A percentile compares a stretch with the other conserved stretches of the same genome.
phyloP scores from a whole-genome alignment of 1,140 invertebrate genomes.

The Drosophila fuyamai region DNA sequence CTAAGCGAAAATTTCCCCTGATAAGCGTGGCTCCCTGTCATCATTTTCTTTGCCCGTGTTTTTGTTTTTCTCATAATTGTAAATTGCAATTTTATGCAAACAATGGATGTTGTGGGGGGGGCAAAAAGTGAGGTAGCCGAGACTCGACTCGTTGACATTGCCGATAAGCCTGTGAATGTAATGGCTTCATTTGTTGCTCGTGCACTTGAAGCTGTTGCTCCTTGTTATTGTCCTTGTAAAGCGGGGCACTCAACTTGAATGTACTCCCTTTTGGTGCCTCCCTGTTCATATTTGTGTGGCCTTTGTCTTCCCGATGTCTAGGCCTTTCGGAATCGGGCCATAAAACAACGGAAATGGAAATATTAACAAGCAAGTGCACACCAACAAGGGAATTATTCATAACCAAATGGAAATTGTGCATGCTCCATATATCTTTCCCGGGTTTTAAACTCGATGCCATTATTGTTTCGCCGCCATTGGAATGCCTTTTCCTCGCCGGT shows the following conservation, averaged over 20 bases:
- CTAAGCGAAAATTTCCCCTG: conserved; percentile 14
- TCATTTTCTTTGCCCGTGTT: conserved; percentile 13
- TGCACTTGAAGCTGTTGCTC: conserved; percentile 73
- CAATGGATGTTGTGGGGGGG: conserved; percentile 40
- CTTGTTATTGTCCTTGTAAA: conserved; percentile 64
- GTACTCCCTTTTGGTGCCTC: not conserved
- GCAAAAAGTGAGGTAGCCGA: conserved; percentile 8
- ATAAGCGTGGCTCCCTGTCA: conserved; percentile 29
- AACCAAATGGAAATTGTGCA: conserved; percentile 78
- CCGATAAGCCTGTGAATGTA: conserved; percentile 65
- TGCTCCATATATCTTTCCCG: conserved; percentile 68
- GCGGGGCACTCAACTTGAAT: conserved; percentile 66
- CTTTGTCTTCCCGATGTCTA: conserved; percentile 42
- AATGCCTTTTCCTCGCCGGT: conserved; percentile 1
- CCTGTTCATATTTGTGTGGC: conserved; percentile 1
- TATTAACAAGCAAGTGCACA: conserved; percentile 84
- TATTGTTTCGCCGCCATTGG: conserved; percentile 28
- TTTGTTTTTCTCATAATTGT: conserved; percentile 78
- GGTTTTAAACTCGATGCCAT: conserved; percentile 52
- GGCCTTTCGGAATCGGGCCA: conserved; percentile 72
- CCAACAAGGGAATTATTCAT: conserved; percentile 72
- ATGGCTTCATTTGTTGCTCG: conserved; percentile 65
- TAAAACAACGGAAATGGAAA: conserved; percentile 84
- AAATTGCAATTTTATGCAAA: conserved; percentile 85
- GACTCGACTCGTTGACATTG: conserved; percentile 59